Evolutionary conservation across 2,797 vertebrate genomes (phyloP).

Genomic region (Microtus agrestis): DNA sequence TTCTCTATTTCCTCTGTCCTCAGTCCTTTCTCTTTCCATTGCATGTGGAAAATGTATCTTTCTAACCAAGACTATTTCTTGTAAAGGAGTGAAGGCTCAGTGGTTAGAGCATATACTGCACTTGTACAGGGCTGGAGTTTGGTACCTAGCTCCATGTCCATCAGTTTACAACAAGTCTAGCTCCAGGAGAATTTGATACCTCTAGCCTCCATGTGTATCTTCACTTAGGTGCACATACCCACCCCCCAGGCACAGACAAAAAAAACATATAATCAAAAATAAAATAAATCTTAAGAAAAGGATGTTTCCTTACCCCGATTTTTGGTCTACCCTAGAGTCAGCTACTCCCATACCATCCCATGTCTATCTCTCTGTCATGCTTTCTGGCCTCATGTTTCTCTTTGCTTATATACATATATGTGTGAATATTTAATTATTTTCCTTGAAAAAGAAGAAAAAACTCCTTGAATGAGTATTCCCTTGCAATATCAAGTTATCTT

Average conservation of each 20-base stretch:
- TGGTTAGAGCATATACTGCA: background rate
- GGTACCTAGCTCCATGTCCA: background rate
- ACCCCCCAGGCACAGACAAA: background rate
- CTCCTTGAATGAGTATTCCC: background rate
- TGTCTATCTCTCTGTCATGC: background rate
- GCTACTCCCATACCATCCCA: background rate
- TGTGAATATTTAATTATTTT: conserved; percentile 11
- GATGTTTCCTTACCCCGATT: background rate
- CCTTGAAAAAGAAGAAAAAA: background rate
- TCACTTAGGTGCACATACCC: too few relatives aligned
- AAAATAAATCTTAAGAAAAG: background rate
- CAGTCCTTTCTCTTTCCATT: background rate
- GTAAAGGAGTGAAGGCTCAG: background rate
- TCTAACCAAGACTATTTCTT: background rate
- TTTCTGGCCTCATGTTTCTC: background rate
- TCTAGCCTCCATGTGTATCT: background rate
- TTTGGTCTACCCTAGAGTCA: background rate
- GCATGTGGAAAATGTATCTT: background rate
- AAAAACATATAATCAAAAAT: background rate
- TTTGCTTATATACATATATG: background rate
- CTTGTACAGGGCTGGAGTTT: background rate
- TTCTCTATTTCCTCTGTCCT: background rate
- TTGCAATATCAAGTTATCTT: background rate
- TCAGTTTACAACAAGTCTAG: background rate
- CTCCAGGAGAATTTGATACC: background rate